Evolutionary conservation across 2,888 invertebrate species (phyloP), one percentile per base, ranked within the genome.

Genomic region (Drosophila greeni): DNA sequence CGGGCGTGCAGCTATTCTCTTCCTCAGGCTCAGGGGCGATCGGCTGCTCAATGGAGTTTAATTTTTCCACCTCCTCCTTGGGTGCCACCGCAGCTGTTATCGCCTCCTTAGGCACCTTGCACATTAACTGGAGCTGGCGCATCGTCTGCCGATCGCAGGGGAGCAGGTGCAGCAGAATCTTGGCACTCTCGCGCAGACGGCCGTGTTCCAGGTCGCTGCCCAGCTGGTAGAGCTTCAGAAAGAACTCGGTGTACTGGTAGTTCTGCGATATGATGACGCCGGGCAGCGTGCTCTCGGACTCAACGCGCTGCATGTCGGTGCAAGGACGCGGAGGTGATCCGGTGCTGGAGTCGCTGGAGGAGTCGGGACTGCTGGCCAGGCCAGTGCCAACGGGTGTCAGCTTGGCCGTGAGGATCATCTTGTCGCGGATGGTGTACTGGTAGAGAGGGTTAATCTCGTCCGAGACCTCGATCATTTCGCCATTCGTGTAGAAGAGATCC

Each of bases 321-420:
- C 94, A 95, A 0, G 94, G 93, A 86, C 95, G 92, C 72, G 96
- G 96, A 2, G 97, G 97, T 1, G 97, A 97, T 3, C 96, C 95
- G 3, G 96, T 95, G 59, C 97, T 97, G 75, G 97, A 97, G 88
- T 98, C 98, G 60, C 97, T 97, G 85, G 96, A 97, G 58, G 97
- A 96, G 86, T 98, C 98, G 56, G 95, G 95, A 61, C 95, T 95
- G 81, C 95, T 94, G 23, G 93, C 92, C 87, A 93, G 90, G 62
- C 93, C 93, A 16, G 92, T 91, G 82, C 92, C 92, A 37, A 93
- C 91, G 82, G 94, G 95, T 69, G 93, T 93, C 52, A 95, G 88
- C 88, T 95, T 95, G 2, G 94, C 95, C 40, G 94, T 94, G 71
- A 95, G 90, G 86, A 96, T 94, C 91, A 94, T 95, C 92, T 97